phyloP scores from a whole-genome alignment of 2,888 invertebrate genomes.

The Lasioglossum morio region DNA sequence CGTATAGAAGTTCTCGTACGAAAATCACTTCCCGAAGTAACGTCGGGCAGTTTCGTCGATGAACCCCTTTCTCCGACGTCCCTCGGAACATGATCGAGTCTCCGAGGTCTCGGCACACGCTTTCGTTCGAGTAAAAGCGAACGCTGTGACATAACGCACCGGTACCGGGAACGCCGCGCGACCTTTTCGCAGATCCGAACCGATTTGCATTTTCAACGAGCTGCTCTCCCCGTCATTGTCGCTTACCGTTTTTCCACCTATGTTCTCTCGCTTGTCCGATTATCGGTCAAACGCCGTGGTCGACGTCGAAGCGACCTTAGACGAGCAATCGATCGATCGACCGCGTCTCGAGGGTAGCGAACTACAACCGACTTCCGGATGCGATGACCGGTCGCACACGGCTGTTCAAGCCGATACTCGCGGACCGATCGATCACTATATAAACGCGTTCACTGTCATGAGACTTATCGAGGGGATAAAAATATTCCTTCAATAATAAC shows the following conservation, averaged over 20 bases:
- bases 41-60: neutral
- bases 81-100: neutral
- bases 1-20: neutral
- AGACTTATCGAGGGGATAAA: neutral
- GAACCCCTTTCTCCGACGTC: neutral
- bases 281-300: neutral
- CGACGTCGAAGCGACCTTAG: constrained; percentile 33
- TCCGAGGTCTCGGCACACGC: neutral
- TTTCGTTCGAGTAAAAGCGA: constrained; percentile 23
- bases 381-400: constrained; percentile 16
- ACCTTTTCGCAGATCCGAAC: constrained; percentile 3
- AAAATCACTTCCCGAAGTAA: neutral
- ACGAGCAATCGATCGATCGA: constrained; percentile 29
- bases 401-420: constrained; percentile 15
- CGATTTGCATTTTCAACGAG: constrained; percentile 29
- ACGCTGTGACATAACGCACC: constrained; percentile 25
- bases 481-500: neutral
- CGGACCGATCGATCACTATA: neutral
- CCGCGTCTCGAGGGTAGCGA: constrained; percentile 19
- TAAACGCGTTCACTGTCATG: neutral
- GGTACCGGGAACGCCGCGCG: neutral
- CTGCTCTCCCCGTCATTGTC: neutral
- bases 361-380: constrained; percentile 29
- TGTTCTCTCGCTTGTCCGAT: neutral
- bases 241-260: neutral